These are phyloP conservation scores for Morpho achilles DNA, from an alignment of 2,888 invertebrate species.

Conservation along the genomic window DNA sequence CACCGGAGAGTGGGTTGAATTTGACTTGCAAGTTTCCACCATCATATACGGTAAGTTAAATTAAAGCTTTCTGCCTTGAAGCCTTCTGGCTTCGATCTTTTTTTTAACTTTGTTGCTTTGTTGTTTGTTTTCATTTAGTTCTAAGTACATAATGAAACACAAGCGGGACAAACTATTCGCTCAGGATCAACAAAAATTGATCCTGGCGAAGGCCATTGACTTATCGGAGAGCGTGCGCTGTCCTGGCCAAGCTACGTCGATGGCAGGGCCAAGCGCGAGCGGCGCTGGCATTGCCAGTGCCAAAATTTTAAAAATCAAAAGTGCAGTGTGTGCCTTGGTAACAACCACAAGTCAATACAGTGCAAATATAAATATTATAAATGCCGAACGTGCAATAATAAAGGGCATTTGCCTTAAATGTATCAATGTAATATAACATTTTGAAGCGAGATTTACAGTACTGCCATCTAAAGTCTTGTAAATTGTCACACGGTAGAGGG, in stretches of 20 bases:
- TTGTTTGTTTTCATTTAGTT: too few relatives aligned
- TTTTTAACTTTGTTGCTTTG: too few relatives aligned
- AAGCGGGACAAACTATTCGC: constrained; percentile 5
- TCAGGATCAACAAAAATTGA: background rate
- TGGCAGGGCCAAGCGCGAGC: constrained; percentile 1
- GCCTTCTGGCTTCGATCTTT: too few relatives aligned
- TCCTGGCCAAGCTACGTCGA: constrained; percentile 12
- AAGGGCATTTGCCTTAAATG: too few relatives aligned
- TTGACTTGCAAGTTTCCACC: too few relatives aligned
- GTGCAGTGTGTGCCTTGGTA: constrained; percentile 25
- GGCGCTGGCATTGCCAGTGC: background rate
- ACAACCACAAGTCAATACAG: constrained; percentile 18
- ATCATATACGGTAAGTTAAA: too few relatives aligned
- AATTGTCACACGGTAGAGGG: constrained; percentile 29
- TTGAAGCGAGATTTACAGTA: constrained; percentile 17
- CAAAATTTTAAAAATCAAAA: constrained; percentile 24
- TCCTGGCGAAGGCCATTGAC: constrained; percentile 6
- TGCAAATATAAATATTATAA: constrained; percentile 6
- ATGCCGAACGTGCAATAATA: too few relatives aligned
- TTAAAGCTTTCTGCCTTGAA: too few relatives aligned
- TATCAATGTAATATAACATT: background rate
- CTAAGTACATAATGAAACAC: too few relatives aligned
- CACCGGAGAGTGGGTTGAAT: too few relatives aligned
- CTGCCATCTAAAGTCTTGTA: constrained; percentile 30
- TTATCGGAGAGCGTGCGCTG: constrained; percentile 18